Base-by-base conservation (phyloP, 92 coral and sea anemone species). In the Metridium senile region DNA sequence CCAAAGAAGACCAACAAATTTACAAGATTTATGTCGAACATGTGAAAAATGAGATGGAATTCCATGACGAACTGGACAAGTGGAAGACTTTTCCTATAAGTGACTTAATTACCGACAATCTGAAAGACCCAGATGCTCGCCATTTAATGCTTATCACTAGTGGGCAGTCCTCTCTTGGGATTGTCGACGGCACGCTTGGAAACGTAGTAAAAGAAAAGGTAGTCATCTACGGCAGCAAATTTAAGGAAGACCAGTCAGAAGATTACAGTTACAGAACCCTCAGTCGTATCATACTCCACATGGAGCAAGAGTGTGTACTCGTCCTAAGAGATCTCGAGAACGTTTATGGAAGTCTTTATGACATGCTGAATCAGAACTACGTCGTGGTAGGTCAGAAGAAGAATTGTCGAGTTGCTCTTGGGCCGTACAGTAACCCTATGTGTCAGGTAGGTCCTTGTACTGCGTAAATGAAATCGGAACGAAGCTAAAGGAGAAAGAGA, bases 381-480 rank as follows among this genome's bases (percentile, higher is more conserved):
- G 74, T 83, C 21, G 80, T 78, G 9, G 84, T 83, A 8, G 87
- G 87, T 21, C 63, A 74, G 26, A 76, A 71, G 49, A 75, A 82
- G 83, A 82, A 76, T 52, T 82, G 87, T 43, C 82, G 87, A 1
- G 82, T 82, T 18, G 87, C 87, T 26, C 83, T 82, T 57, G 88
- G 88, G n/a, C 78, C 88, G 2, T 78, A 76, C 83, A 84, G 88
- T 46, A 78, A 77, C 53, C 88, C 88, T 4, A 84, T 84, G 88
- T 84, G 88, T 47, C 83, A 84, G 57, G 88, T 84, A 22, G 7
- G 78, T 34, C n/a, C 28, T 30, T n/a, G n/a, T n/a, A n/a, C n/a
- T n/a, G n/a, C n/a, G n/a, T n/a, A n/a, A n/a, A n/a, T n/a, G n/a
- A n/a, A n/a, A n/a, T n/a, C n/a, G n/a, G n/a, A n/a, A n/a, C n/a